Conservation (phyloP, 2,888 invertebrate genomes). For the Eudasyphora cyanicolor region DNA sequence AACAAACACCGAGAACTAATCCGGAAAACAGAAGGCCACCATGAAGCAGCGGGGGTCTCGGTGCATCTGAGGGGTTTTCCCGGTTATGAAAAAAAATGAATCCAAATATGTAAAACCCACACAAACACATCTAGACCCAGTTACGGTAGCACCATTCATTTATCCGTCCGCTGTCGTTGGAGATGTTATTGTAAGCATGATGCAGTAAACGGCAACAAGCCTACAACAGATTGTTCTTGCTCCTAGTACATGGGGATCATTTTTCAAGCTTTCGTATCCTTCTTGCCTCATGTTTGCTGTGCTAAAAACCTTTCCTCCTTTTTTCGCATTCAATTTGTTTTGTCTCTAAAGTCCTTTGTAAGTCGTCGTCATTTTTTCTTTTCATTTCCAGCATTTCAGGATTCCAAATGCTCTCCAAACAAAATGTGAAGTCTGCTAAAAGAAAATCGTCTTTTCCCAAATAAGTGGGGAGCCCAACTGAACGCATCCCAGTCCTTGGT, state of each 20-base stretch:
- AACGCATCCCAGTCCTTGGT: constrained; percentile 52
- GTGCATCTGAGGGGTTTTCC: background rate
- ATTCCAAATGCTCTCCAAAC: constrained; percentile 20
- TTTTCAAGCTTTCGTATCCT: background rate
- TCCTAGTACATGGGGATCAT: background rate
- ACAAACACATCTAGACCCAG: background rate
- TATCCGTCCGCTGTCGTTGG: background rate
- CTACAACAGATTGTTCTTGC: constrained; percentile 6
- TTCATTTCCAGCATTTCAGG: constrained; percentile 8
- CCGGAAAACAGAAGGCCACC: constrained; percentile 35
- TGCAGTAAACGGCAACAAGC: constrained; percentile 5
- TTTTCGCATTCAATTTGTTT: constrained; percentile 29
- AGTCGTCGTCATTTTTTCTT: background rate
- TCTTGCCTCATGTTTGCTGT: too few species aligned
- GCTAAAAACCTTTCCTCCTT: constrained; percentile 12
- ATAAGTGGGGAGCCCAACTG: constrained; percentile 16
- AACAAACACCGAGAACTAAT: constrained; percentile 36
- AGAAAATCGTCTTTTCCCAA: too few species aligned
- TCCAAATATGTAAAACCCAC: constrained; percentile 18
- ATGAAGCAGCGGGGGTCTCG: background rate
- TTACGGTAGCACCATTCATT: background rate
- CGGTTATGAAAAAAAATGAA: constrained; percentile 9
- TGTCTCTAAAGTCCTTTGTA: constrained; percentile 17
- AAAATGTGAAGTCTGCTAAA: background rate
- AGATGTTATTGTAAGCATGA: constrained; percentile 23